phyloP scores from a whole-genome alignment of 2,797 vertebrate species.

The Phylloscopus collybita region DNA sequence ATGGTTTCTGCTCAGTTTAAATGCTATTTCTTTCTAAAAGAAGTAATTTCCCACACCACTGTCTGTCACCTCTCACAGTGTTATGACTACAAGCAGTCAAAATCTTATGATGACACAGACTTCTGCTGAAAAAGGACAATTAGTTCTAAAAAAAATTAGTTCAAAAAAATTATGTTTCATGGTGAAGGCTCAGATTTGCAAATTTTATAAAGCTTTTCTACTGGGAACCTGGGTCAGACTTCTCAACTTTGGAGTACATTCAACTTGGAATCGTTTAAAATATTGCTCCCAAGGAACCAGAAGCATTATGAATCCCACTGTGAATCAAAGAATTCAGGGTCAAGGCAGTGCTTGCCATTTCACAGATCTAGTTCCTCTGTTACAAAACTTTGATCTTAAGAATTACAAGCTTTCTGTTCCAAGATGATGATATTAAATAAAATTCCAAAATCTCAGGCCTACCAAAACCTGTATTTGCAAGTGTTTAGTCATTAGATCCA shows the following conservation, averaged over 20 bases:
- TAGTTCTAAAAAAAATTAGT: neutral
- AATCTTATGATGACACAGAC: neutral
- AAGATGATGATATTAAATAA: neutral
- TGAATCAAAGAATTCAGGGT: neutral
- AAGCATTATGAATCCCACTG: neutral
- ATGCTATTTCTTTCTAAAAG: neutral
- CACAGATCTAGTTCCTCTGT: neutral
- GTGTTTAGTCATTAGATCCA: neutral
- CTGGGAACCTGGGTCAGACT: neutral
- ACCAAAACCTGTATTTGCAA: neutral
- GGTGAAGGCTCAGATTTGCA: neutral
- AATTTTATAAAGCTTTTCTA: neutral
- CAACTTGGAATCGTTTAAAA: neutral
- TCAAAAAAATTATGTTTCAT: neutral
- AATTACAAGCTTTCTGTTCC: neutral
- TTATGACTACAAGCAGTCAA: constrained; percentile 9
- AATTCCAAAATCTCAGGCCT: neutral
- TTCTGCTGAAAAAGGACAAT: neutral
- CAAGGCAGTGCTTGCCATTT: neutral
- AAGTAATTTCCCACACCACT: neutral
- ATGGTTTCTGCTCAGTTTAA: neutral
- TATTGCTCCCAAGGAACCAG: neutral
- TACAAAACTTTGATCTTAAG: neutral
- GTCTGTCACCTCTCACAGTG: neutral
- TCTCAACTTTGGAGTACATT: neutral